phyloP scores from a whole-genome alignment of 2,888 invertebrate genomes.

The Trachelus troglodyta region DNA sequence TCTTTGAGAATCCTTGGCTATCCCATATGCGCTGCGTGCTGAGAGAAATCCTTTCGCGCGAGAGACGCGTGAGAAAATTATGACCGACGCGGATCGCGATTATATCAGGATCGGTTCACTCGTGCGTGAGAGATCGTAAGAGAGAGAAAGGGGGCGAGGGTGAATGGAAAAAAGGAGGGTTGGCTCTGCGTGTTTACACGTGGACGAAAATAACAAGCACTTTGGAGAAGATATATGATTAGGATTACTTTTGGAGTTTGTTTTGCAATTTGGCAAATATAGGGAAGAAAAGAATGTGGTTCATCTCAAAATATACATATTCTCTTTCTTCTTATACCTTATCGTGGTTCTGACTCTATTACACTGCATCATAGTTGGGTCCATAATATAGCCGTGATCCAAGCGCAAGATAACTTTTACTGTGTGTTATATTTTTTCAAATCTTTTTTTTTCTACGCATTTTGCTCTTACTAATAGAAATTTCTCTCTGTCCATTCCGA shows the following conservation, averaged over 20 bases:
- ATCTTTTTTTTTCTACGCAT: neutral
- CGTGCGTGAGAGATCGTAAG: conserved; percentile 15
- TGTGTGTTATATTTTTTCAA: neutral
- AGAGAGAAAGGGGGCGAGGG: conserved; percentile 2
- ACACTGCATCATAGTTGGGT: too few species aligned
- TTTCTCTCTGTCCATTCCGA: neutral
- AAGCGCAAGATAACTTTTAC: neutral
- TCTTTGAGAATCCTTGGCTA: neutral
- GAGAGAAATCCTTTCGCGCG: conserved; percentile 15
- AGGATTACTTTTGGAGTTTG: neutral
- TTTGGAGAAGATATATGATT: neutral
- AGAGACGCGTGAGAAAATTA: conserved; percentile 14
- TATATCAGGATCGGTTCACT: neutral
- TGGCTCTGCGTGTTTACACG: neutral
- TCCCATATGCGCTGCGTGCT: conserved; percentile 9
- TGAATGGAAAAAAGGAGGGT: conserved; percentile 9
- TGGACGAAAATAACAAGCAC: neutral
- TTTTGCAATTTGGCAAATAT: neutral
- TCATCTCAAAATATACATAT: neutral
- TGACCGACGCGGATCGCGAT: neutral
- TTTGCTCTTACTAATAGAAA: neutral
- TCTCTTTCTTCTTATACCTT: neutral
- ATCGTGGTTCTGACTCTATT: neutral
- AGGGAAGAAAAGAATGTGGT: neutral
- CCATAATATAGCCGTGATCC: neutral